A percentile compares a stretch with the other conserved stretches of the same genome.
phyloP scores from a whole-genome alignment of 1,140 invertebrate species.

The Ptiloglossa arizonensis region DNA sequence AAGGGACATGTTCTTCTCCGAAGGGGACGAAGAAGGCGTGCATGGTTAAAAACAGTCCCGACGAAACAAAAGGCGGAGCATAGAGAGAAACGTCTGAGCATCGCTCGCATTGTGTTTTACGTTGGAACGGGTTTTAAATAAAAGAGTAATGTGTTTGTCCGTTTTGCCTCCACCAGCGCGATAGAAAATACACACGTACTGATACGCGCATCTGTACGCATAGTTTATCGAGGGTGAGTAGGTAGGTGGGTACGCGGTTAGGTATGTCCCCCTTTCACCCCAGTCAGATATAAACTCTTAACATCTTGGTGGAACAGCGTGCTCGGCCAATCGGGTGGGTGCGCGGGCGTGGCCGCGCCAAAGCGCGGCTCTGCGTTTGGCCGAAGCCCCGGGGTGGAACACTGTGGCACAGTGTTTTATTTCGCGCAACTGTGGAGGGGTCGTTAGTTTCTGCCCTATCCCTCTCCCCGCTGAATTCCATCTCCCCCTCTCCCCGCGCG shows the following conservation, averaged over 20 bases:
- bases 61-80: slow-evolving; percentile 75
- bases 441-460: slow-evolving; percentile 73
- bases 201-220: slow-evolving; percentile 42
- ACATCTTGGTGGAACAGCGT: slow-evolving; percentile 70
- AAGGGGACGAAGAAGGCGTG: slow-evolving; percentile 56
- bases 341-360: slow-evolving; percentile 61
- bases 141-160: slow-evolving; percentile 77
- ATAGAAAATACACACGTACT: slow-evolving; percentile 54
- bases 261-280: slow-evolving; percentile 73
- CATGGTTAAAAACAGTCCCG: slow-evolving; percentile 74
- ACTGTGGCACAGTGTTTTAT: slow-evolving; percentile 80
- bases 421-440: slow-evolving; percentile 72
- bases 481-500: slow-evolving; percentile 37
- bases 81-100: slow-evolving; percentile 75
- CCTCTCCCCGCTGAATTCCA: slow-evolving; percentile 46
- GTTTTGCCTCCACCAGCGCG: slow-evolving; percentile 40
- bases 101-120: slow-evolving; percentile 70
- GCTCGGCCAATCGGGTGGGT: slow-evolving; percentile 64
- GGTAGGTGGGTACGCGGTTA: slow-evolving; percentile 72
- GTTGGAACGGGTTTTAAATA: slow-evolving; percentile 75
- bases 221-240: slow-evolving; percentile 56
- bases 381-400: slow-evolving; percentile 74
- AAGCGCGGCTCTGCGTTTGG: slow-evolving; percentile 66
- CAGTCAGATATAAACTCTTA: slow-evolving; percentile 77
- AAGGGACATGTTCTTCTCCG: slow-evolving; percentile 38